Evolutionary conservation across 2,113 vertebrate genomes (phyloP).

Genomic region (Colaptes auratus): DNA sequence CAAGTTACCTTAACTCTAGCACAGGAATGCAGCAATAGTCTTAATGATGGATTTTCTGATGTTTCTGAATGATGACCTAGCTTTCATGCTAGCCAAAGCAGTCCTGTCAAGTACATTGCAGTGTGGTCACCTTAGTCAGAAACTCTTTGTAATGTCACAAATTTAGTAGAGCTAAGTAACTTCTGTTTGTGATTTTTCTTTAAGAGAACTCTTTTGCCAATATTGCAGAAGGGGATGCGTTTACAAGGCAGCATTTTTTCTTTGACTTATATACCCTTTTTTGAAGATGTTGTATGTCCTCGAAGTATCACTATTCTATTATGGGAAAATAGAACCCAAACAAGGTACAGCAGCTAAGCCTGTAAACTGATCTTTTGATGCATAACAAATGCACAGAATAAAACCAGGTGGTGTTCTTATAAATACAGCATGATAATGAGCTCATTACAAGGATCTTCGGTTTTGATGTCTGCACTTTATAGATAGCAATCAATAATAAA

Average conservation of each 20-base stretch:
- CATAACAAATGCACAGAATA: neutral
- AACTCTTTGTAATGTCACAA: neutral
- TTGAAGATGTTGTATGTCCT: neutral
- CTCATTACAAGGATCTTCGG: slow-evolving; percentile 30
- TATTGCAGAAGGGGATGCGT: neutral
- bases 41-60: neutral
- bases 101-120: neutral
- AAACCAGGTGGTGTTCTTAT: slow-evolving; percentile 17
- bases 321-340: neutral
- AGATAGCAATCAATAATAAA: slow-evolving; percentile 37
- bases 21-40: neutral
- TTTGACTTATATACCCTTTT: neutral
- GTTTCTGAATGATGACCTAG: neutral
- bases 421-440: slow-evolving; percentile 17
- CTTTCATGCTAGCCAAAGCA: neutral
- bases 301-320: neutral
- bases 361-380: slow-evolving; percentile 16
- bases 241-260: neutral
- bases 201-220: neutral
- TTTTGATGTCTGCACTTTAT: slow-evolving; percentile 28
- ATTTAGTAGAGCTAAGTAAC: neutral
- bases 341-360: neutral
- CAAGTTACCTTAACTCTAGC: neutral
- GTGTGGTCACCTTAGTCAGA: neutral
- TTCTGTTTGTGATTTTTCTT: neutral